These are phyloP conservation scores for Coilia nasus DNA, from an alignment of 2,797 vertebrate species.

Conservation along the genomic window DNA sequence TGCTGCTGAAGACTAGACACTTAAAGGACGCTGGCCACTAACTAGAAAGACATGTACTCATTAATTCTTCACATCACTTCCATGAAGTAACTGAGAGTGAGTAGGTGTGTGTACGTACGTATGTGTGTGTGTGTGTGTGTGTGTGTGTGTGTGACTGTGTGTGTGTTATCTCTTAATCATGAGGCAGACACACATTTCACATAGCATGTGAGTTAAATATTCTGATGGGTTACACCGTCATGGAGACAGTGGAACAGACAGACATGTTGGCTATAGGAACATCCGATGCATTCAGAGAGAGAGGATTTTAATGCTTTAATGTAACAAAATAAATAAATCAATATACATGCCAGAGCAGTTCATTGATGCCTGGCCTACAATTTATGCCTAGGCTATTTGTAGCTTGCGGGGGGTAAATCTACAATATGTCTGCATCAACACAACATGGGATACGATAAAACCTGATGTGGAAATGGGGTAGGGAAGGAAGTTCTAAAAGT, in stretches of 20 bases:
- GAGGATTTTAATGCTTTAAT: neutral
- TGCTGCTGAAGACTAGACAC: neutral
- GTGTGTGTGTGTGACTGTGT: neutral
- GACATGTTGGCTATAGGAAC: neutral
- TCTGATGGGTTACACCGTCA: neutral
- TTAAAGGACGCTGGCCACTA: neutral
- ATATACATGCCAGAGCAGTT: neutral
- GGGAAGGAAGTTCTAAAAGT: neutral
- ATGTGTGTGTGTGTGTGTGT: neutral
- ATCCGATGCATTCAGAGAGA: neutral
- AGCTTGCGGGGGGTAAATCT: neutral
- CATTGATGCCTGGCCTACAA: neutral
- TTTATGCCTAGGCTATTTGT: neutral
- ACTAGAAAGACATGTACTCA: constrained; percentile 23
- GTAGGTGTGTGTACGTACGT: neutral
- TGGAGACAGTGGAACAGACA: neutral
- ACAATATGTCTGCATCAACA: neutral
- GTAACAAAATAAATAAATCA: neutral
- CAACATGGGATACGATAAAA: no score
- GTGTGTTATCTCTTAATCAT: neutral
- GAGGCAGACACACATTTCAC: neutral
- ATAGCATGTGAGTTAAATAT: neutral
- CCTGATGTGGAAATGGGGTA: neutral
- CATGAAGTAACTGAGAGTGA: neutral
- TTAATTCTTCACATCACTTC: constrained; percentile 13